A percentile compares a stretch with the other conserved stretches of the same genome.
These are phyloP conservation scores for Halocynthia roretzi DNA, from an alignment of 23 tunicate genomes.

Conservation along the genomic window DNA sequence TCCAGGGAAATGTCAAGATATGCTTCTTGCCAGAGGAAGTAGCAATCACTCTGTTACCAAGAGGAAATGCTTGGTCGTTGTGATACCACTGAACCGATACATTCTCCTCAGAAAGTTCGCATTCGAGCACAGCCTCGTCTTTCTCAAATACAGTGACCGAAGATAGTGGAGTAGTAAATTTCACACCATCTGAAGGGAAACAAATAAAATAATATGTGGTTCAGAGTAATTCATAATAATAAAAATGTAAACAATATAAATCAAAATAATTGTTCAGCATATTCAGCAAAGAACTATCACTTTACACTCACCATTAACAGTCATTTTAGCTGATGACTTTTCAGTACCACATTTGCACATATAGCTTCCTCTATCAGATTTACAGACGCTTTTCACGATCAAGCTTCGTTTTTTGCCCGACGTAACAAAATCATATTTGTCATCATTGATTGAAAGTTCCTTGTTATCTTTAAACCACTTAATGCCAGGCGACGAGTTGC, in stretches of 20 bases:
- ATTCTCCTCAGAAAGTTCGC: constrained; percentile 18
- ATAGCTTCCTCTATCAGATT: constrained; percentile 9
- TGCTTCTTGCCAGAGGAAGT: background rate
- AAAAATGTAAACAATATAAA: background rate
- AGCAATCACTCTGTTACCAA: background rate
- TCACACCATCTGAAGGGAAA: constrained; percentile 16
- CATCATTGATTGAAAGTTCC: constrained; percentile 2
- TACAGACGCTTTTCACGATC: background rate
- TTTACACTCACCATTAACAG: constrained; percentile 17
- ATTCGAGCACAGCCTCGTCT: constrained; percentile 17
- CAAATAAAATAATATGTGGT: background rate
- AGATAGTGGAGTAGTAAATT: constrained; percentile 2
- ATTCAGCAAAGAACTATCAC: background rate
- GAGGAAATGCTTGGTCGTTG: constrained; percentile 4
- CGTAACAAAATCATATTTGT: constrained; percentile 15
- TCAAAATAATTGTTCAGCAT: too few species aligned
- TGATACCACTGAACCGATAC: constrained; percentile 20
- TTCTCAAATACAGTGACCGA: constrained; percentile 2
- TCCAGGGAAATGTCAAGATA: constrained; percentile 12
- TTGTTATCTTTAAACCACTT: constrained; percentile 20
- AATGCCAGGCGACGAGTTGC: constrained; percentile 1
- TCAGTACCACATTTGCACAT: constrained; percentile 19
- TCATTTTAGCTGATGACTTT: constrained; percentile 3
- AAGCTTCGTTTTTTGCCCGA: constrained; percentile 11
- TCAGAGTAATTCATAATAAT: background rate